Percentiles rank a stretch among this genome's conserved stretches.
Conservation (phyloP, 2,113 vertebrate genomes). For the Cottus gobio region DNA sequence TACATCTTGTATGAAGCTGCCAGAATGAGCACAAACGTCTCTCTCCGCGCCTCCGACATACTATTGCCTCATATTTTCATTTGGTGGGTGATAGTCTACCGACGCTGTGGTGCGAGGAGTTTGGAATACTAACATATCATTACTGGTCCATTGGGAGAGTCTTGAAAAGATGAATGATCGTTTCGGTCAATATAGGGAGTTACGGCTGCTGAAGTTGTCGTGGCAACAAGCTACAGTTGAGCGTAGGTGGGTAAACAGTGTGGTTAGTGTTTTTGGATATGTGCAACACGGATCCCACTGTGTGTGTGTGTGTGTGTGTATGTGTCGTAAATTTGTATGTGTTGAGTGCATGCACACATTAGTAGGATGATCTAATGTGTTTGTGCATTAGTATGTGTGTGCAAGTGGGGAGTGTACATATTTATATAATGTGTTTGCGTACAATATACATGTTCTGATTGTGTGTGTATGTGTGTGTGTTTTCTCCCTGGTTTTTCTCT, state of each 20-base stretch:
- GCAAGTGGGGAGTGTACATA: not conserved
- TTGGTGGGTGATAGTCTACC: slow-evolving; percentile 69
- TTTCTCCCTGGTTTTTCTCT: slow-evolving; percentile 18
- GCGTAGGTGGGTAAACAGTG: slow-evolving; percentile 76
- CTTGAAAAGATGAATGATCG: slow-evolving; percentile 73
- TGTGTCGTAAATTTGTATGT: slow-evolving; percentile 1
- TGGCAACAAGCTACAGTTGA: slow-evolving; percentile 69
- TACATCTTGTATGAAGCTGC: not conserved
- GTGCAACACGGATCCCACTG: slow-evolving; percentile 39
- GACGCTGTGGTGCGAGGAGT: slow-evolving; percentile 39
- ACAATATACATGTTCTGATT: not conserved
- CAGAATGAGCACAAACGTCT: slow-evolving; percentile 3
- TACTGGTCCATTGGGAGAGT: slow-evolving; percentile 64
- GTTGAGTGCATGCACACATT: not conserved
- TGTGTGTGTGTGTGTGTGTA: slow-evolving; percentile 24
- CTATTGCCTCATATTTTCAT: slow-evolving; percentile 64
- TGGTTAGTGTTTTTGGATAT: slow-evolving; percentile 65
- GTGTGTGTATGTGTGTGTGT: slow-evolving; percentile 7
- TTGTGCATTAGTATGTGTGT: not conserved
- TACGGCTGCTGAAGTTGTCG: slow-evolving; percentile 62
- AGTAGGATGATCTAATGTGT: not conserved
- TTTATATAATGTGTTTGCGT: not conserved
- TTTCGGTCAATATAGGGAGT: slow-evolving; percentile 69
- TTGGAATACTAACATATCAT: slow-evolving; percentile 75
- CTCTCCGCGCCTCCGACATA: slow-evolving; percentile 36